Evolutionary conservation across 2,888 invertebrate species (phyloP), one percentile per base, ranked within the genome.

Genomic region (Lottia gigantea): DNA sequence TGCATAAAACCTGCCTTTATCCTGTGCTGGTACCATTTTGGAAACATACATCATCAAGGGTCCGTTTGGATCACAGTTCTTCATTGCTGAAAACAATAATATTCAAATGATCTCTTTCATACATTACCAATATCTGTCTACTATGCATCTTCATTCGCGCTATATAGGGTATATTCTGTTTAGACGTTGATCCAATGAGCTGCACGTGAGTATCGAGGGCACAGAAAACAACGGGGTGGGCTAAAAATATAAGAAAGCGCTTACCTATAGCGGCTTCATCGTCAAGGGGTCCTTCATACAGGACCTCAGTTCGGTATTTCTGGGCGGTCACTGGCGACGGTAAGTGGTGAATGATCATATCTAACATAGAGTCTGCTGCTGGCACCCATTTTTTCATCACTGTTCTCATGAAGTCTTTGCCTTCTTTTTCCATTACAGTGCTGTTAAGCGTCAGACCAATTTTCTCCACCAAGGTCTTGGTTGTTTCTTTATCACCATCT

Each of bases 31-130:
- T 89, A 99, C 98, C 99, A 99, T 99, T 91, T 99, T 99, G 66
- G 97, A 97, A 79, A 99, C 92, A 92, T 99, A 99, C 98, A 99
- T 98, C 98, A 99, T 99, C 74, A 99, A 92, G 11, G 98, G 99
- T 46, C 95, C 99, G 81, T 95, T 94, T 16, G 98, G 94, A 90
- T 99, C 96, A 88, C 99, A 99, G 87, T 89, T 94, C 93, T 95
- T 90, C 85, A 91, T 90, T 62, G 89, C 91, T 87, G 82, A 12
- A n/a, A 79, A 77, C 23, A n/a, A 25, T 55, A 64, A 74, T 11
- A 40, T 8, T 31, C 6, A 31, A 31, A 31, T 6, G 31, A 31
- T 31, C 31, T 6, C 6, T 31, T 31, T 6, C 31, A 31, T 31
- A 6, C 2, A 31, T 31, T 6, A 31, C 3, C 31, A 31, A 31